Evolutionary conservation across 2,888 invertebrate species (phyloP), one percentile per base, ranked within the genome.

Genomic region (Hyalella azteca): DNA sequence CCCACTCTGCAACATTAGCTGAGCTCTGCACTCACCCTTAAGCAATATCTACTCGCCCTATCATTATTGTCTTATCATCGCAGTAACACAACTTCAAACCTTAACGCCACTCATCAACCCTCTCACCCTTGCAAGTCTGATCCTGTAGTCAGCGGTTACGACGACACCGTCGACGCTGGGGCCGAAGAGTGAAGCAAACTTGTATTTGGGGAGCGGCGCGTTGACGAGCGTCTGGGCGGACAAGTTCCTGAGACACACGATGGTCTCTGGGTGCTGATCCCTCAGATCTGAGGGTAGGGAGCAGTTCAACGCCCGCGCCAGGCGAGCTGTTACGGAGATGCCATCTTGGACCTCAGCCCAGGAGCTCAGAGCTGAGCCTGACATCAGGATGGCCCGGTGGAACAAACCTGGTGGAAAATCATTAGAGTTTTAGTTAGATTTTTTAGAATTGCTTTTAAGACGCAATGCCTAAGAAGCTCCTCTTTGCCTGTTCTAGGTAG

Each of bases 111-210:
- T n/a, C n/a, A n/a, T n/a, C n/a, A n/a, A n/a, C n/a, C n/a, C 32
- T n/a, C 81, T 84, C 73, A 84, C 82, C 78, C 78, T 79, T n/a
- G 29, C 79, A 19, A 81, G 77, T 22, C 81, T 54, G 19, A 81
- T 75, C 54, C 81, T 81, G 78, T 83, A 82, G 76, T 85, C 83
- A 7, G 82, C 79, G 15, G 79, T 87, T 15, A 89, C 87, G 36
- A 89, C 88, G 89, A 91, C 94, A 85, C 96, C 96, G 88, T 97
- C 97, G 85, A 96, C 92, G 88, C 96, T 96, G 2, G 97, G 97
- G n/a, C 96, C 97, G 87, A 96, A 97, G 36, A 95, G 19, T 1
- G 85, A 81, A 15, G 81, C 81, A 48, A 85, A 85, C 79, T 84
- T 84, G 78, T 84, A 84, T 48, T 81, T 39, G 0, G 84, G 84